phyloP scores from a whole-genome alignment of 1,140 invertebrate genomes.

The Brachystomella parvula region DNA sequence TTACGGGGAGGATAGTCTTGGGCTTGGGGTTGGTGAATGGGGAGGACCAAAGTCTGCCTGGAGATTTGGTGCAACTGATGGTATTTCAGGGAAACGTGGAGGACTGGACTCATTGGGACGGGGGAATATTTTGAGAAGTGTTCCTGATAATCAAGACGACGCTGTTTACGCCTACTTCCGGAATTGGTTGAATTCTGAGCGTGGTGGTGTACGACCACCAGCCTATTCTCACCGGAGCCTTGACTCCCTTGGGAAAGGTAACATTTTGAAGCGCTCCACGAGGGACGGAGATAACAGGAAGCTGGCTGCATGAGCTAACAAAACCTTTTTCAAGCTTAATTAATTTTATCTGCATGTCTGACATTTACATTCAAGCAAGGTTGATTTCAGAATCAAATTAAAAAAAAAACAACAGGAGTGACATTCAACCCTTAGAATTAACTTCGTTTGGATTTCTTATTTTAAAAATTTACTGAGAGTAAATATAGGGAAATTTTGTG shows the following conservation, averaged over 20 bases:
- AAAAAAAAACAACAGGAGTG: not conserved
- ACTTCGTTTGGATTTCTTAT: not conserved
- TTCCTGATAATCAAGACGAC: constrained; percentile 46
- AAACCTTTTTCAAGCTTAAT: no score
- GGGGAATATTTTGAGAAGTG: constrained; percentile 32
- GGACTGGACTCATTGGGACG: constrained; percentile 31
- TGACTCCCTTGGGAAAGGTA: constrained; percentile 39
- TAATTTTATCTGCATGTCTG: no score
- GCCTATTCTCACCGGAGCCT: constrained; percentile 19
- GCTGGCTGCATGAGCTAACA: no score
- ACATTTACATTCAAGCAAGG: no score
- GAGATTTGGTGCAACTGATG: constrained; percentile 15
- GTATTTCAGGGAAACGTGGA: constrained; percentile 12
- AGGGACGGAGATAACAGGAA: constrained; percentile 3
- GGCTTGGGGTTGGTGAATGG: constrained; percentile 16
- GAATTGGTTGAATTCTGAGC: not conserved
- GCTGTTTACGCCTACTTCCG: constrained; percentile 38
- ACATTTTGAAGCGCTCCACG: constrained; percentile 36
- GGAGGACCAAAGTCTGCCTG: constrained; percentile 20
- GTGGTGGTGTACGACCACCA: constrained; percentile 7
- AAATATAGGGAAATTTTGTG: not conserved
- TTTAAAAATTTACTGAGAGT: not conserved
- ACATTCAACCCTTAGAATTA: not conserved
- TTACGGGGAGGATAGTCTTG: constrained; percentile 7
- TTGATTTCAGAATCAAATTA: constrained; percentile 1